Conservation (phyloP, 53 echinoderm and acorn worm genomes). For the Zoroaster sp. region DNA sequence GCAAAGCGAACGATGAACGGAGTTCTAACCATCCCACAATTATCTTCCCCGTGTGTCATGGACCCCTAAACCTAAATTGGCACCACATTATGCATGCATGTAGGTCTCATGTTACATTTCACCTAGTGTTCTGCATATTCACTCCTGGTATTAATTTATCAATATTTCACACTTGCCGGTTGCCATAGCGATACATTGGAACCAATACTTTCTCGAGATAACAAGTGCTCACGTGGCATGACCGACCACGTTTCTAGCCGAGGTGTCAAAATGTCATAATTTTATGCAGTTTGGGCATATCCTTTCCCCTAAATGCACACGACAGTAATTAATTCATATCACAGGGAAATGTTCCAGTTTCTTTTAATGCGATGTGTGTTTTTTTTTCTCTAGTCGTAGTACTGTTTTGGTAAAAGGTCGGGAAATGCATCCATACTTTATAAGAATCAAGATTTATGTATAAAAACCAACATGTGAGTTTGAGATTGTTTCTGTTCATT, state of each 20-base stretch:
- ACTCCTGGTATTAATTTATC: constrained; percentile 20
- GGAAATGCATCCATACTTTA: no score
- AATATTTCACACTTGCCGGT: constrained; percentile 32
- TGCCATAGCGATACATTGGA: constrained; percentile 29
- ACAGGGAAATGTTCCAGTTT: no score
- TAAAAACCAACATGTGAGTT: no score
- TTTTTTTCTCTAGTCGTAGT: no score
- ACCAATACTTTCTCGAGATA: neutral
- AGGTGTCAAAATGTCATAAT: neutral
- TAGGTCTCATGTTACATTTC: constrained; percentile 5
- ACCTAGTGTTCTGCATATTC: neutral
- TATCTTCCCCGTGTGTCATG: neutral
- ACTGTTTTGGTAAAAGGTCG: no score
- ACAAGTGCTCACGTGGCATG: neutral
- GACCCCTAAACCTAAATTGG: neutral
- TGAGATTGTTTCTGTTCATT: no score
- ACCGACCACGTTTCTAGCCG: neutral
- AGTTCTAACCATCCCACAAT: neutral
- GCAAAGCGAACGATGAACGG: neutral
- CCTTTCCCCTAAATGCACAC: no score
- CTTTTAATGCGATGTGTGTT: no score
- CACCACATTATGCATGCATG: constrained; percentile 32
- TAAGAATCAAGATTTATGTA: no score
- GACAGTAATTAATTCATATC: no score
- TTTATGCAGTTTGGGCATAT: neutral